Conservation (phyloP, 2,113 vertebrate genomes). For the Protomyctophum bolini region DNA sequence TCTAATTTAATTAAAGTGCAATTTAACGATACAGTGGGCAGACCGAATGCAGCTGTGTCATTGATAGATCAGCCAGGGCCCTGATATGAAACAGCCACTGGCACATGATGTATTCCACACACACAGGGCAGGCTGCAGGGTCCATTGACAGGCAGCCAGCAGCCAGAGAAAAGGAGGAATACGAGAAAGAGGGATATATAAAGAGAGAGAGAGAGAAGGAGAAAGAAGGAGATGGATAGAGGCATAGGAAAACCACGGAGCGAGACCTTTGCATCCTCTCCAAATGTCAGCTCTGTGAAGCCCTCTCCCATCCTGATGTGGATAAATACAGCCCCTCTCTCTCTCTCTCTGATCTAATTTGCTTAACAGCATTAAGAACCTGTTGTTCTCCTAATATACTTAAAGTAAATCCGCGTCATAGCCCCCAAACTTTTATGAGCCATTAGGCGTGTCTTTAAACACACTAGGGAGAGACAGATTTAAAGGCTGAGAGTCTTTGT, state of each 20-base stretch:
- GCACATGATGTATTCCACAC: constrained; percentile 59
- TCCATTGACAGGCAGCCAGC: not conserved
- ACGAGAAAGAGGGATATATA: not conserved
- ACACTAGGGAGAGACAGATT: constrained; percentile 33
- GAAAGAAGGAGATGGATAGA: not conserved
- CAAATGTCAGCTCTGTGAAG: constrained; percentile 26
- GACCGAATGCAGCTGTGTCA: constrained; percentile 77
- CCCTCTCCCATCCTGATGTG: constrained; percentile 40
- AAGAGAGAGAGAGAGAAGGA: not conserved
- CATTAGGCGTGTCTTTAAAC: constrained; percentile 49
- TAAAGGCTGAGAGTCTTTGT: constrained; percentile 29
- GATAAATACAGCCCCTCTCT: constrained; percentile 35
- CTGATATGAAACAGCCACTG: constrained; percentile 75
- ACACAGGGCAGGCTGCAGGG: too few relatives aligned
- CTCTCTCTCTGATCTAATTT: constrained; percentile 54
- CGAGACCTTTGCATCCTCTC: constrained; percentile 39
- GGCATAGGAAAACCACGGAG: not conserved
- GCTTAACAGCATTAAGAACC: constrained; percentile 60
- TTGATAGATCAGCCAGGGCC: constrained; percentile 76
- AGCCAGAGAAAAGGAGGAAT: not conserved
- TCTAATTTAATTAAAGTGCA: constrained; percentile 85
- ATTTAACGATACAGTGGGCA: constrained; percentile 81
- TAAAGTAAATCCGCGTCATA: constrained; percentile 45
- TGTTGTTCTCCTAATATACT: constrained; percentile 52
- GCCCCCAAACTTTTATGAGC: constrained; percentile 37